Percentiles rank a stretch among this genome's conserved stretches.
Evolutionary conservation across 2,113 vertebrate genomes (phyloP).

Genomic region (Anolis carolinensis): DNA sequence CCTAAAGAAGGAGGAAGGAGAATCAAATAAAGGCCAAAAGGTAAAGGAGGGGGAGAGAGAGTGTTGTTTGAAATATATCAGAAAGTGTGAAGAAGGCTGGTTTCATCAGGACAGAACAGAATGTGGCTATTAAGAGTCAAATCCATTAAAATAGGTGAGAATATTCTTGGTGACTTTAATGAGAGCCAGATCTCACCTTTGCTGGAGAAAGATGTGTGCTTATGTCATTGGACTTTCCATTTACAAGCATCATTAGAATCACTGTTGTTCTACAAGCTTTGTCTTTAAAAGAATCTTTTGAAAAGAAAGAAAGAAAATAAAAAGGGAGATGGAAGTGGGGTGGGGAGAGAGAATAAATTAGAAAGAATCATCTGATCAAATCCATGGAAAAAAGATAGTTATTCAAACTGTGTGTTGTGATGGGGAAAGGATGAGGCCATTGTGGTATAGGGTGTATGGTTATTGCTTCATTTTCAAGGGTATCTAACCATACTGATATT

Average conservation of each 20-base stretch:
- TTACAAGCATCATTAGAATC: slow-evolving; percentile 55
- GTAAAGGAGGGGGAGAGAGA: neutral
- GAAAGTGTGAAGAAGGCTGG: slow-evolving; percentile 27
- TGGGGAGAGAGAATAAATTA: slow-evolving; percentile 26
- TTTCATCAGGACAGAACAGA: slow-evolving; percentile 35
- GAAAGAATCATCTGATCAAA: slow-evolving; percentile 32
- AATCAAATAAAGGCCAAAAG: neutral
- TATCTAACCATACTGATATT: slow-evolving; percentile 38
- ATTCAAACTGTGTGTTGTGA: slow-evolving; percentile 35
- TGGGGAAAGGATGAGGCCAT: neutral
- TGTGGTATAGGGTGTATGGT: slow-evolving; percentile 4
- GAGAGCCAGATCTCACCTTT: slow-evolving; percentile 30
- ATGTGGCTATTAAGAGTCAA: slow-evolving; percentile 47
- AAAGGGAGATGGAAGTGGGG: neutral
- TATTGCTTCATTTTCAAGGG: slow-evolving; percentile 52
- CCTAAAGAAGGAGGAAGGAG: neutral
- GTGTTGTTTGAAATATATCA: slow-evolving; percentile 7
- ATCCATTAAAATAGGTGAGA: slow-evolving; percentile 67
- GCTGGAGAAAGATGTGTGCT: slow-evolving; percentile 24
- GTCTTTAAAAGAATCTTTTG: slow-evolving; percentile 25
- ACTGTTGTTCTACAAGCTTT: slow-evolving; percentile 45
- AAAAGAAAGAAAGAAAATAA: neutral
- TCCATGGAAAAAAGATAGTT: slow-evolving; percentile 18
- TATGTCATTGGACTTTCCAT: slow-evolving; percentile 28
- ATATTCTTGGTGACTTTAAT: slow-evolving; percentile 42